Evolutionary conservation across 2,797 vertebrate species (phyloP), one percentile per base, ranked within the genome.

Genomic region (Spea hammondii): DNA sequence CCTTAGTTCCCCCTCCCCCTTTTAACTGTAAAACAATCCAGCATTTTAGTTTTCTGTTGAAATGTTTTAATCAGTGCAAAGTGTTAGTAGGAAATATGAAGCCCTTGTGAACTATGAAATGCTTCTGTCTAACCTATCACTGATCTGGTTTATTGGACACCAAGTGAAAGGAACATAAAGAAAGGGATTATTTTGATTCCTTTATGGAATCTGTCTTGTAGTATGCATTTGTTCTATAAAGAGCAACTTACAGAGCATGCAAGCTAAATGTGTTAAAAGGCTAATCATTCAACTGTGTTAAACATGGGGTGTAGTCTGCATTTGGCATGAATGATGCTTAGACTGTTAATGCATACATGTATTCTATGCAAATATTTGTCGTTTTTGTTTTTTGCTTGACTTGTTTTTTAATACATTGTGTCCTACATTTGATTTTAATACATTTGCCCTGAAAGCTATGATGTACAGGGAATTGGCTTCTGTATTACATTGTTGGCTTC

Each of bases 161-260:
- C 80, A 89, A 87, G 89, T 89, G 89, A 91, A 90, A 89, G 87
- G 91, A 92, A 91, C 88, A 92, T 91, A 87, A 88, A 92, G 93
- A 95, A 95, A 95, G 93, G 94, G 94, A 92, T 93, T 93, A 91
- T 91, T 93, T 95, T 94, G 94, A 97, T 98, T 97, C 96, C 93
- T 84, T 96, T 92, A 86, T 89, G 95, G 97, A 95, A 96, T 97
- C 95, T 92, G 88, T 92, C 89, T 94, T 91, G 90, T 88, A 84
- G 88, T 93, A 91, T 62, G 14, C 88, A 91, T 94, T 94, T 91
- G 91, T 93, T 93, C 92, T 93, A 91, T 93, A 91, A 91, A 92
- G 91, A 93, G 92, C 92, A 92, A 87, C 86, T 85, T 87, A 91
- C 90, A 88, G 93, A 93, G 94, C 92, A 93, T 93, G 93, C 92